These are phyloP conservation scores for Acestrorhynchus altus DNA, from an alignment of 2,797 vertebrate genomes.

Conservation along the genomic window DNA sequence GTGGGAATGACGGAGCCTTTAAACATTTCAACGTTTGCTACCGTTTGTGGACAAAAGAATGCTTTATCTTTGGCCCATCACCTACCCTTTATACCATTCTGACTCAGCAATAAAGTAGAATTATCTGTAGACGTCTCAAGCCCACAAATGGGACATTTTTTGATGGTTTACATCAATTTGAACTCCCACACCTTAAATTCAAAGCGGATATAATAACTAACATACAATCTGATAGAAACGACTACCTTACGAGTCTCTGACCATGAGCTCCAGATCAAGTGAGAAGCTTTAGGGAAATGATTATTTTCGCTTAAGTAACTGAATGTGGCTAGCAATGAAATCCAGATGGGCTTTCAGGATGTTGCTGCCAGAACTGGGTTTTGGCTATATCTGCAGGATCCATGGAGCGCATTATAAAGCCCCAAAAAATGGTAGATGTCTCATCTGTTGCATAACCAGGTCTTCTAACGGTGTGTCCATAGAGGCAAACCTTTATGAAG, in stretches of 20 bases:
- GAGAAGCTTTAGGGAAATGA: conserved; percentile 58
- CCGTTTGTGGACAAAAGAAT: background rate
- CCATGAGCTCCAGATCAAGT: conserved; percentile 42
- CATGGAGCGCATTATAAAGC: conserved; percentile 7
- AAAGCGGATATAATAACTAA: conserved; percentile 35
- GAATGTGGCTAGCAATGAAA: conserved; percentile 65
- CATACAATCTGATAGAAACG: conserved; percentile 40
- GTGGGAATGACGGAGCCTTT: background rate
- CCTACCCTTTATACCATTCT: background rate
- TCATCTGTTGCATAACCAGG: conserved; percentile 41
- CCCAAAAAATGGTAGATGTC: background rate
- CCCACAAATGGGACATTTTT: conserved; percentile 1
- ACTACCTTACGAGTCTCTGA: conserved; percentile 33
- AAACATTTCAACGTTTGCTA: background rate
- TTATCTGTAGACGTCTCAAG: background rate
- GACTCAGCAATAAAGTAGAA: background rate
- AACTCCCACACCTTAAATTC: background rate
- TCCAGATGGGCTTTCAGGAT: conserved; percentile 72
- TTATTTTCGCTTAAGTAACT: conserved; percentile 68
- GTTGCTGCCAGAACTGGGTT: conserved; percentile 34
- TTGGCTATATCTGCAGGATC: conserved; percentile 30
- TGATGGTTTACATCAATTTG: background rate
- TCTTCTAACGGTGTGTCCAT: conserved; percentile 23
- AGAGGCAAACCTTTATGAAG: conserved; percentile 2
- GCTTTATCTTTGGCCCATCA: background rate